Evolutionary conservation across 2,888 invertebrate genomes (phyloP), one percentile per base, ranked within the genome.

Genomic region (Ophion costatus): DNA sequence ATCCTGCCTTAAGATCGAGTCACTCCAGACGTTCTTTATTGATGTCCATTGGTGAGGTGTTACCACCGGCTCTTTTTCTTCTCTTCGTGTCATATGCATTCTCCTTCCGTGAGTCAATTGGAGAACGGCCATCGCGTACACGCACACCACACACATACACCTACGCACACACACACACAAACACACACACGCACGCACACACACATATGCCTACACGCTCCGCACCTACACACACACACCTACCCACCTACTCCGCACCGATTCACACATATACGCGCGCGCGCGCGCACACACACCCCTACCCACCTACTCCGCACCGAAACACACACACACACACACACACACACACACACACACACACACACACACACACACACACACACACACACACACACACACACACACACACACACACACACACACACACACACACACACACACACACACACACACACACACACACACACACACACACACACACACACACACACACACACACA

Each of bases 61-160:
- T 86, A 84, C 83, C 73, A 69, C 29, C 83, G 70, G 80, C 22
- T 67, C 33, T 56, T 24, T 63, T 74, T 63, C 33, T 64, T 20
- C 66, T 64, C 73, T 64, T 66, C 51, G 67, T 75, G 70, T 81
- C 66, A 81, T 67, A 73, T 82, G 78, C 67, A 66, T 69, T 63
- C 56, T 71, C 83, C 85, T 85, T 82, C 81, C 69, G 82, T 85
- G 87, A 87, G 88, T 86, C 88, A 87, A 89, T 87, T 88, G 88
- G 87, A 85, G 86, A 88, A 86, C 88, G 88, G 86, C 86, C 87
- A 86, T 88, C 85, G 51, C 14, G 51, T 4, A 14, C 29, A 29
- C 29, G 29, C 29, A 29, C 29, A 29, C 29, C 29, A 29, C 84
- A 83, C 84, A 85, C 87, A 88, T 84, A 87, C 83, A 89, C 80